These are phyloP conservation scores for Drosophila truncata DNA, from an alignment of 1,140 invertebrate genomes.

Conservation along the genomic window DNA sequence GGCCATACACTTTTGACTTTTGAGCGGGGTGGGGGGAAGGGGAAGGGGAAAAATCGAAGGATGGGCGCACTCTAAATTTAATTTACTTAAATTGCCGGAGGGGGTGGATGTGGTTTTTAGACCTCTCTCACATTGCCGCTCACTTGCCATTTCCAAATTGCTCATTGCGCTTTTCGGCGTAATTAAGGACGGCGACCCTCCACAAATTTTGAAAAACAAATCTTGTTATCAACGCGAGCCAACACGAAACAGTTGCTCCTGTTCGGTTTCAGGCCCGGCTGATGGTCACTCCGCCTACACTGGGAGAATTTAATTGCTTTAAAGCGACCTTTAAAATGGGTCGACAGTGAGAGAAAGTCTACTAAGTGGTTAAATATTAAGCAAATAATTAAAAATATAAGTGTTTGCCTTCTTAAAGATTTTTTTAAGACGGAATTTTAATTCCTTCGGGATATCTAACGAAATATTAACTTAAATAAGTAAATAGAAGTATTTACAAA, in stretches of 20 bases:
- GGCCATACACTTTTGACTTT: slow-evolving; percentile 62
- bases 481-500: background rate
- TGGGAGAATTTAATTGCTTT: slow-evolving; percentile 13
- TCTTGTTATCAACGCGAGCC: slow-evolving; percentile 77
- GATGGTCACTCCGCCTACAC: slow-evolving; percentile 45
- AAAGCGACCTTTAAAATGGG: background rate
- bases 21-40: slow-evolving; percentile 47
- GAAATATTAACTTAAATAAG: no score
- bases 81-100: slow-evolving; percentile 74
- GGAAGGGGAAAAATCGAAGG: slow-evolving; percentile 50
- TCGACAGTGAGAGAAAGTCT: background rate
- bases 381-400: background rate
- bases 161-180: slow-evolving; percentile 77
- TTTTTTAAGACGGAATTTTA: background rate
- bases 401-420: no score
- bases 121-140: slow-evolving; percentile 10
- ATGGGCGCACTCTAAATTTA: slow-evolving; percentile 78
- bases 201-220: slow-evolving; percentile 82
- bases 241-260: slow-evolving; percentile 73
- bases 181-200: slow-evolving; percentile 65
- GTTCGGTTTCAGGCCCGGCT: slow-evolving; percentile 25
- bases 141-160: slow-evolving; percentile 44
- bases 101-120: slow-evolving; percentile 26
- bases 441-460: no score
- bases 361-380: background rate